Base-by-base conservation (phyloP, 2,797 vertebrate genomes). In the Fratercula arctica region DNA sequence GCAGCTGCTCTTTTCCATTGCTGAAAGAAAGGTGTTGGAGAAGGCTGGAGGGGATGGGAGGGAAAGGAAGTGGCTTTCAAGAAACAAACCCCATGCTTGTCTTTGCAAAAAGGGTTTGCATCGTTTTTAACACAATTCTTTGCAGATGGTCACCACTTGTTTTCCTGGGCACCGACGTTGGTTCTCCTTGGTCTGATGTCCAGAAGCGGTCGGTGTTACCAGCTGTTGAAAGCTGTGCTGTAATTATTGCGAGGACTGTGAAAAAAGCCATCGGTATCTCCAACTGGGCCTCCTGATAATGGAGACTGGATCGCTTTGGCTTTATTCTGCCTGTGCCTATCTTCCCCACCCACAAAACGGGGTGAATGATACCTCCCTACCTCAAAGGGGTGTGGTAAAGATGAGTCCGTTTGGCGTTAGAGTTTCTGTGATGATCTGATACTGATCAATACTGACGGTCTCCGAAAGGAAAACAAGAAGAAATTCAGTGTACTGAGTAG, bases 301-400 rank as follows among this genome's bases (percentile, higher is more conserved):
- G 24, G 86, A 67, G 72, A 10, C 46, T 16, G 69, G 61, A 73
- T 75, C 28, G 0, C 63, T 87, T 78, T 6, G 57, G 70, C 84
- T 95, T 95, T 87, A 50, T 80, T 85, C 84, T 95, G 81, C 86
- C 60, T 53, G 70, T 95, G 90, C 84, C 70, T 89, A 8, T n/a
- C 31, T 59, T 83, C 39, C 85, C 74, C 45, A n/a, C 63, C 0
- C 1, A 35, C 50, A 13, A 48, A 76, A 60, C 0, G 8, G 56
- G 48, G 63, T 31, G 60, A 80, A 12, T 46, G 64, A 56, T 46
- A 59, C 75, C 50, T 89, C 68, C 88, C 86, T 92, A 54, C 93
- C 86, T 95, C 93, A 89, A 16, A 60, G n/a, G 39, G 6, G 4
- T 80, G 53, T 0, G 6, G 33, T 24, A 68, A 85, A 60, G 63